These are phyloP conservation scores for Girardinichthys multiradiatus DNA, from an alignment of 2,113 vertebrate genomes.

Conservation along the genomic window DNA sequence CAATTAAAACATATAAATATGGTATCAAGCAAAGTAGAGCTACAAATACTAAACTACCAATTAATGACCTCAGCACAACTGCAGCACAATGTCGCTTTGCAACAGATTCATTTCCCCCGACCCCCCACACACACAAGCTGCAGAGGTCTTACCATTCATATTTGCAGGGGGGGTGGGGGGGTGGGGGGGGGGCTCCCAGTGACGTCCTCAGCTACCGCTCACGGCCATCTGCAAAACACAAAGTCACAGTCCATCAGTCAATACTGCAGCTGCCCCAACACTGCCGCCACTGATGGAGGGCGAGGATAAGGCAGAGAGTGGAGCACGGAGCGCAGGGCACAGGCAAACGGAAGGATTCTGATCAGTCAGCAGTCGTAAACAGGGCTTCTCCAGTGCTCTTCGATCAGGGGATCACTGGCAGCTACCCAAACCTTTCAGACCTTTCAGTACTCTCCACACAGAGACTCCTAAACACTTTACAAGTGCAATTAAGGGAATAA, in stretches of 20 bases:
- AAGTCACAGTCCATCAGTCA: conserved; percentile 66
- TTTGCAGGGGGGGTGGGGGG: conserved; percentile 60
- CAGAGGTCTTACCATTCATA: conserved; percentile 75
- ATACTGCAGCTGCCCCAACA: conserved; percentile 63
- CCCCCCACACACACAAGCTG: conserved; percentile 17
- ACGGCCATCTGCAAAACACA: conserved; percentile 75
- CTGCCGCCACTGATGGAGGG: conserved; percentile 30
- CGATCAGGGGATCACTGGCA: conserved; percentile 53
- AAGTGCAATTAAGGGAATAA: not conserved
- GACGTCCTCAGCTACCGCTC: conserved; percentile 66
- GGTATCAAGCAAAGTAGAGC: not conserved
- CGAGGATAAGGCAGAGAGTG: conserved; percentile 22
- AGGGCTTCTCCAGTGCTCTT: conserved; percentile 71
- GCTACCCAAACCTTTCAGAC: conserved; percentile 63
- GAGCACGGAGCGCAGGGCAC: conserved; percentile 30
- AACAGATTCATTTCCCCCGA: not conserved
- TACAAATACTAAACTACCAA: conserved; percentile 1
- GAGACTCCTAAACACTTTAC: conserved; percentile 27
- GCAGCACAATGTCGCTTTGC: not conserved
- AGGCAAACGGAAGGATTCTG: conserved; percentile 47
- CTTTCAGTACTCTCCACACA: conserved; percentile 47
- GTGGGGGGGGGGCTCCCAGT: conserved; percentile 55
- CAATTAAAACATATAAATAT: not conserved
- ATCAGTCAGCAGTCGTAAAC: conserved; percentile 72
- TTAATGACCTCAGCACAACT: conserved; percentile 17